Base-by-base conservation (phyloP, 2,888 invertebrate species). In the Drosophila algonquin region DNA sequence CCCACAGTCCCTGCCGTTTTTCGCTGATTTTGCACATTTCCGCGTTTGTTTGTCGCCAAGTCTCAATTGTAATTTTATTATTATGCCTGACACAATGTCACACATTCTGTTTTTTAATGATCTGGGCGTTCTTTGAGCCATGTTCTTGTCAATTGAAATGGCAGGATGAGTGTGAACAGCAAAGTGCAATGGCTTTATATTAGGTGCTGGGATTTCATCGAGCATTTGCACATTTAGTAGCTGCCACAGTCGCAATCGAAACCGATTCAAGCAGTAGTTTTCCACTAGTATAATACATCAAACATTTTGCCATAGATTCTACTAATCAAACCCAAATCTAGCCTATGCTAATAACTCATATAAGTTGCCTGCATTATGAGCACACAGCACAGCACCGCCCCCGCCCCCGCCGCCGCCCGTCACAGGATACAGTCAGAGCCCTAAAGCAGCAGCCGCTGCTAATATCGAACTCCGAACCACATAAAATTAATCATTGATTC, bases 1-100 rank as follows among this genome's bases (percentile, higher is more conserved):
- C 5, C 35, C 46, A 24, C 27, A 9, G 61, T 45, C 21, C 1
- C 21, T 21, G 21, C 21, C 21, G 21, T 62, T 71, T 77, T 71
- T 51, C 67, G 82, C 83, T 87, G 86, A 83, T 63, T 87, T 72
- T 67, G 88, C 83, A 81, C 72, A 77, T 85, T 87, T 63, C 53
- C 79, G 51, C 75, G 77, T 76, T 76, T 69, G 64, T 71, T 73
- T 74, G 80, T 64, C 73, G 75, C 70, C 71, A 63, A 55, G 72
- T 72, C 74, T 62, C 77, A 71, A 81, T 79, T 83, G 87, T 86
- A 83, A 88, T 88, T 87, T 81, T 81, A 85, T 88, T 85, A 86
- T 73, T 57, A 67, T 75, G 76, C 75, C 83, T 79, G 79, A 76
- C 83, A 82, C 79, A 80, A 80, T 80, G 87, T 77, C 75, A 83